phyloP scores from a whole-genome alignment of 2,113 vertebrate species.

The Potamarius usumacintae region DNA sequence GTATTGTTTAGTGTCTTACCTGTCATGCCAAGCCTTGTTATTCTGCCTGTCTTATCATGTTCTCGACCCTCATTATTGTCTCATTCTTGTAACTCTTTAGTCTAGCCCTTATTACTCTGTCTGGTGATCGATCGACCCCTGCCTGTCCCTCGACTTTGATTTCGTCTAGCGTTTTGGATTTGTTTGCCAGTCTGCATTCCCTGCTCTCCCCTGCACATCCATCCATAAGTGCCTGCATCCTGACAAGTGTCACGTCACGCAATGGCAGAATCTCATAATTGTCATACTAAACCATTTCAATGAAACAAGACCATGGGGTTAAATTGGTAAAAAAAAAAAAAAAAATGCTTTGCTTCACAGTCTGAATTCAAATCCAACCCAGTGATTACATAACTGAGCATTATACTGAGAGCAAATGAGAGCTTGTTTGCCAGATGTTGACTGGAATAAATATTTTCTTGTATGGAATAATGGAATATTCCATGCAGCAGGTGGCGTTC shows the following conservation, averaged over 20 bases:
- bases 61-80: too few relatives aligned
- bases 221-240: too few relatives aligned
- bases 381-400: slow-evolving; percentile 17
- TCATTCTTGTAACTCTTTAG: too few relatives aligned
- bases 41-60: too few relatives aligned
- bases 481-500: slow-evolving; percentile 45
- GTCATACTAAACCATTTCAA: neutral
- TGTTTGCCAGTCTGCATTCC: too few relatives aligned
- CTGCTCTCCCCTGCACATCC: too few relatives aligned
- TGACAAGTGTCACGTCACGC: neutral
- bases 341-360: neutral
- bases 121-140: too few relatives aligned
- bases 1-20: too few relatives aligned
- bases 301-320: neutral
- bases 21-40: too few relatives aligned
- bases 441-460: slow-evolving; percentile 29
- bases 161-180: too few relatives aligned
- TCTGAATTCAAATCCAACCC: slow-evolving; percentile 2
- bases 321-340: neutral
- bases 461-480: slow-evolving; percentile 30
- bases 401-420: neutral
- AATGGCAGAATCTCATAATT: neutral
- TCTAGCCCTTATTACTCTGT: too few relatives aligned
- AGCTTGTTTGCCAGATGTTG: slow-evolving; percentile 30
- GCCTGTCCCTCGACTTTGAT: too few relatives aligned